Evolutionary conservation across 2,113 vertebrate species (phyloP).

Genomic region (Lonchura striata): DNA sequence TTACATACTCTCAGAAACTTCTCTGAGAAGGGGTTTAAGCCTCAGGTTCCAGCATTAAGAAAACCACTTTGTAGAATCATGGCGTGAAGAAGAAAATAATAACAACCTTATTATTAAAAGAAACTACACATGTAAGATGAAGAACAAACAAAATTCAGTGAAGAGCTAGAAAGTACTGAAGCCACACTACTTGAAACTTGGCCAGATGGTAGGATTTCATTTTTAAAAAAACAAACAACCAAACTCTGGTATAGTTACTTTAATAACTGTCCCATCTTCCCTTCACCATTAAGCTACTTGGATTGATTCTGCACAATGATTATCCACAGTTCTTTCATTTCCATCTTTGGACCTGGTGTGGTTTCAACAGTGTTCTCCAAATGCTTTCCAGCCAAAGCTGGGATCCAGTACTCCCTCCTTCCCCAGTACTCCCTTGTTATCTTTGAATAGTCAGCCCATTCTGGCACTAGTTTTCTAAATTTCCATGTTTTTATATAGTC

Average conservation of each 20-base stretch:
- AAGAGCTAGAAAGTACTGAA: not conserved
- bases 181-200: not conserved
- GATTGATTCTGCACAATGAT: not conserved
- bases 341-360: not conserved
- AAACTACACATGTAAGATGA: not conserved
- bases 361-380: not conserved
- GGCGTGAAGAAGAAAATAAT: not conserved
- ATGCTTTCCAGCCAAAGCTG: not conserved
- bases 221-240: not conserved
- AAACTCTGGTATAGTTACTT: not conserved
- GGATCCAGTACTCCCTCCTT: not conserved
- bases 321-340: not conserved
- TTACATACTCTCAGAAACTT: not conserved
- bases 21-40: not conserved
- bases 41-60: not conserved
- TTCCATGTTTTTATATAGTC: not conserved
- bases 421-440: not conserved
- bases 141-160: not conserved
- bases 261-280: not conserved
- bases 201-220: not conserved
- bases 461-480: not conserved
- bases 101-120: not conserved
- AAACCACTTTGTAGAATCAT: not conserved
- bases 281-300: not conserved
- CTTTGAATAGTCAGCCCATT: not conserved